Evolutionary conservation across 2,888 invertebrate genomes (phyloP).

Genomic region (Caenorhabditis zanzibari): DNA sequence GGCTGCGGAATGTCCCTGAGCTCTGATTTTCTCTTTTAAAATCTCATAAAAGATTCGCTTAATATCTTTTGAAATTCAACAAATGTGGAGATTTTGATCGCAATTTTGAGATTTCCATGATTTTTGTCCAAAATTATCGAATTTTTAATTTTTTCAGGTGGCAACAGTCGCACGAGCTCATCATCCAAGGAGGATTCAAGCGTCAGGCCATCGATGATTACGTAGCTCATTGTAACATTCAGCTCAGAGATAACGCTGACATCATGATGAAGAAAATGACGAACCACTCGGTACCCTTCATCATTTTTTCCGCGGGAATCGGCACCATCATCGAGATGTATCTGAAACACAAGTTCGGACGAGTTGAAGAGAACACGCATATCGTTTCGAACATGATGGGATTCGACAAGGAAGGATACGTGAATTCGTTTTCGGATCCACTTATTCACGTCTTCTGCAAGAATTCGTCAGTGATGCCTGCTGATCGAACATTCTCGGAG

Average conservation of each 20-base stretch:
- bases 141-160: constrained; percentile 74
- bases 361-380: constrained; percentile 74
- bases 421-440: constrained; percentile 87
- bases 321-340: constrained; percentile 89
- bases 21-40: too few relatives aligned
- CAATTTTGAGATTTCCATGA: not conserved
- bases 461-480: constrained; percentile 89
- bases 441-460: constrained; percentile 96
- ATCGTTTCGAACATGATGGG: constrained; percentile 82
- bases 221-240: constrained; percentile 76
- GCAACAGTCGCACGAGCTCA: constrained; percentile 84
- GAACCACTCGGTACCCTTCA: constrained; percentile 87
- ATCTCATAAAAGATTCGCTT: too few relatives aligned
- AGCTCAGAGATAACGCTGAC: constrained; percentile 71
- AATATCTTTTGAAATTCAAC: too few relatives aligned
- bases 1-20: too few relatives aligned
- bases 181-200: constrained; percentile 83
- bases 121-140: not conserved
- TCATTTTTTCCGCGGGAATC: constrained; percentile 92
- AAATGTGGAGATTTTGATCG: not conserved
- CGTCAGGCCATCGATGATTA: constrained; percentile 82
- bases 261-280: constrained; percentile 69
- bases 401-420: constrained; percentile 75
- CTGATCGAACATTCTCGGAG: constrained; percentile 56
- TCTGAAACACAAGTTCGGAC: constrained; percentile 87